Conservation (phyloP, 1,140 invertebrate species). For the Eriocheir sinensis region DNA sequence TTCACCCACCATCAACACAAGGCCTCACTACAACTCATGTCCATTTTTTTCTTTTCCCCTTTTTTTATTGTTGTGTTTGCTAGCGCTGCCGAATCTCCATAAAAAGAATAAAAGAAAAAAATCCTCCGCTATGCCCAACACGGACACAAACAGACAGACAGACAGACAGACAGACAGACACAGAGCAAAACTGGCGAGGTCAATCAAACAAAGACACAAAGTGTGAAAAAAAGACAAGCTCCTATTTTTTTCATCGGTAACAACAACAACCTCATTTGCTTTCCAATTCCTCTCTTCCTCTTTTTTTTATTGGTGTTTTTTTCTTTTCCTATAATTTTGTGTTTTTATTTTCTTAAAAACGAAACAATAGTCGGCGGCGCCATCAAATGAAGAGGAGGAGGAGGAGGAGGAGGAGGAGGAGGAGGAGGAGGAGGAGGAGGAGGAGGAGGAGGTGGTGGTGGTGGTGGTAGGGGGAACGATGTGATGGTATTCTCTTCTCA, state of each 20-base stretch:
- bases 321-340: background rate
- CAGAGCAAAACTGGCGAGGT: no score
- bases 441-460: background rate
- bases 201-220: no score
- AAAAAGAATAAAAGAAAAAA: no score
- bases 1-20: background rate
- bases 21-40: background rate
- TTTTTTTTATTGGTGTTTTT: background rate
- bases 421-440: background rate
- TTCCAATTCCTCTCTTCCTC: background rate
- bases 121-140: background rate
- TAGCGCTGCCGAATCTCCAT: no score
- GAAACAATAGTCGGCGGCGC: background rate
- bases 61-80: background rate
- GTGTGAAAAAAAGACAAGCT: no score
- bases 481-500: background rate
- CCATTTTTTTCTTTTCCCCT: background rate
- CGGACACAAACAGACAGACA: background rate
- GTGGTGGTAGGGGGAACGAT: background rate
- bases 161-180: background rate
- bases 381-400: background rate
- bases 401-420: no score
- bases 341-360: no score
- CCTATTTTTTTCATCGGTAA: background rate
- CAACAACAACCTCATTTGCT: background rate